phyloP scores from a whole-genome alignment of 2,888 invertebrate genomes.

The Hemithea aestivaria region DNA sequence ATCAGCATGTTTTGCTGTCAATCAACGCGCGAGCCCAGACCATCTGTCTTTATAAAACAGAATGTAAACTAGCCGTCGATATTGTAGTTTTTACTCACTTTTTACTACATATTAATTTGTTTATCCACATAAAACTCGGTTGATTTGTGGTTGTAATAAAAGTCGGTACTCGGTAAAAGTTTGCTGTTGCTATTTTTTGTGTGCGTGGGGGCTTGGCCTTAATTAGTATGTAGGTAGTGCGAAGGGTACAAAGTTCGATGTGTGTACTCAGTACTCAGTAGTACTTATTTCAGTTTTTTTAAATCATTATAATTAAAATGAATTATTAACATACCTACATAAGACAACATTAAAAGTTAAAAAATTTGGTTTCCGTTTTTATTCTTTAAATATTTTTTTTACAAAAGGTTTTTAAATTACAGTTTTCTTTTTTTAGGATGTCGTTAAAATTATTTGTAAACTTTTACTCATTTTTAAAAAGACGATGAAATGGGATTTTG shows the following conservation, averaged over 20 bases:
- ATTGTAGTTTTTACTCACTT: constrained; percentile 66
- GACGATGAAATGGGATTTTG: too few species aligned
- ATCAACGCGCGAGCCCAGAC: constrained; percentile 53
- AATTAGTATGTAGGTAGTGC: constrained; percentile 3
- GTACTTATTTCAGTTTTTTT: too few species aligned
- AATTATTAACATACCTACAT: too few species aligned
- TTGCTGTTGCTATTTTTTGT: constrained; percentile 17
- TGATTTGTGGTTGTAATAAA: constrained; percentile 61
- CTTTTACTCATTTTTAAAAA: too few species aligned
- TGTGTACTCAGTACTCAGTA: too few species aligned
- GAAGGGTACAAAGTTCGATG: background rate
- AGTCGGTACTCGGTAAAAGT: constrained; percentile 28
- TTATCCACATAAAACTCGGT: constrained; percentile 52
- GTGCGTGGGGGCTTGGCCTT: constrained; percentile 12
- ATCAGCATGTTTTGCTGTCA: constrained; percentile 69
- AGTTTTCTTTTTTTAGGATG: too few species aligned
- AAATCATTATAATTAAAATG: too few species aligned
- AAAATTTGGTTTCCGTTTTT: too few species aligned
- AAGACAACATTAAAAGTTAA: too few species aligned
- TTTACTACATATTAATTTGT: constrained; percentile 68
- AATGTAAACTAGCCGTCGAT: constrained; percentile 60
- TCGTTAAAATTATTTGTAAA: too few species aligned
- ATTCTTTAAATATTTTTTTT: too few species aligned
- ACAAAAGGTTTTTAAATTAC: too few species aligned
- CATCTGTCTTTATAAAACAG: constrained; percentile 72